Percentiles rank a stretch among this genome's conserved stretches.
Evolutionary conservation across 2,797 vertebrate genomes (phyloP).

Genomic region (Cirrhinus mrigala): DNA sequence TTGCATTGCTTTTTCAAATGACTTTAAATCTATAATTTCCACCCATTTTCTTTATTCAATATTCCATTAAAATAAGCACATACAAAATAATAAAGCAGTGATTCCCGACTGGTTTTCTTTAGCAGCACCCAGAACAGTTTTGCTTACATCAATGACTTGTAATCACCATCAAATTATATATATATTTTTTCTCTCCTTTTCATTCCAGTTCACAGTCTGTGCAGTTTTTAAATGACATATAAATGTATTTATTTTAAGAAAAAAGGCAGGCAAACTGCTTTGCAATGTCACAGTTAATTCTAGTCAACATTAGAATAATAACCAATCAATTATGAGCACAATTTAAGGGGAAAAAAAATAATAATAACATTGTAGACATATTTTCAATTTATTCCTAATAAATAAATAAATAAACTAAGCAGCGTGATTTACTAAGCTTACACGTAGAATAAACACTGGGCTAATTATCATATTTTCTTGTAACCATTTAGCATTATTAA

Average conservation of each 20-base stretch:
- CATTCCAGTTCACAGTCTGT: neutral
- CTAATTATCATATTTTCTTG: neutral
- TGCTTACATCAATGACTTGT: neutral
- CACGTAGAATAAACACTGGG: neutral
- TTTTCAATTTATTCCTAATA: neutral
- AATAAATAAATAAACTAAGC: neutral
- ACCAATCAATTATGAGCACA: neutral
- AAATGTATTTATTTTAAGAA: neutral
- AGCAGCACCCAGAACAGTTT: neutral
- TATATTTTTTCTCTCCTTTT: neutral
- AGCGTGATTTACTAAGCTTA: neutral
- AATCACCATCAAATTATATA: neutral
- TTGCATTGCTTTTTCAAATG: neutral
- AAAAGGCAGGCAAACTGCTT: neutral
- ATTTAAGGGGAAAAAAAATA: neutral
- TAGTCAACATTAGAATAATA: neutral
- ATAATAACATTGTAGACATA: neutral
- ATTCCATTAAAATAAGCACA: neutral
- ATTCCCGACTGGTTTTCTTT: neutral
- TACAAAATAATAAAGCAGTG: neutral
- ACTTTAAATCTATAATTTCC: neutral
- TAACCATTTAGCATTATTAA: neutral
- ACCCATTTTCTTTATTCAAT: neutral
- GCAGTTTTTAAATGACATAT: neutral
- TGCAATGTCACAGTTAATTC: neutral